Evolutionary conservation across 2,113 vertebrate genomes (phyloP).

Genomic region (Podiceps cristatus): DNA sequence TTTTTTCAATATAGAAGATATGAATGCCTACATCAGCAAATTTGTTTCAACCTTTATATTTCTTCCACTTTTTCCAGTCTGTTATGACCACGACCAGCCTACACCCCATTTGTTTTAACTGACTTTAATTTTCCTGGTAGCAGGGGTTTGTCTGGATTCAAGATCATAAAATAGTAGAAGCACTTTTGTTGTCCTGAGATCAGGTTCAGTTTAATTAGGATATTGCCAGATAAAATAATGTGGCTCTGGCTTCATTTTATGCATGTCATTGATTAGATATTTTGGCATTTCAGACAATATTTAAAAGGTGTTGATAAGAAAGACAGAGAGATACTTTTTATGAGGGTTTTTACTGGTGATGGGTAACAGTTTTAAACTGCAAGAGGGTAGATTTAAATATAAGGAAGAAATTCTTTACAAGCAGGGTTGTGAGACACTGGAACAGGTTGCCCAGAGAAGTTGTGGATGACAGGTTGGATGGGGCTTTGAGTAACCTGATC

Average conservation of each 20-base stretch:
- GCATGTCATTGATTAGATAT: background rate
- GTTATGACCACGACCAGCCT: background rate
- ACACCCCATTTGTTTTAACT: background rate
- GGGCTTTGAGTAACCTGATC: background rate
- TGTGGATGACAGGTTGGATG: background rate
- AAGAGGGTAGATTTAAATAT: background rate
- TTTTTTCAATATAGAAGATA: background rate
- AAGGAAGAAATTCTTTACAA: background rate
- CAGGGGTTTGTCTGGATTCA: background rate
- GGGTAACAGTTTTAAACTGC: background rate
- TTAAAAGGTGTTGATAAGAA: background rate
- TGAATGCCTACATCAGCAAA: background rate
- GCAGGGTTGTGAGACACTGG: background rate
- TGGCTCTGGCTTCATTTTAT: background rate
- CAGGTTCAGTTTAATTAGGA: background rate
- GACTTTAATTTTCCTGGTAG: background rate
- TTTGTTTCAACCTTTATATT: background rate
- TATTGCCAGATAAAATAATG: background rate
- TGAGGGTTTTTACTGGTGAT: accelerated
- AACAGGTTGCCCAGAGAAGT: background rate
- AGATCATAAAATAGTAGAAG: background rate
- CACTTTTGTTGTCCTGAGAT: background rate
- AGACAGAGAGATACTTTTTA: background rate
- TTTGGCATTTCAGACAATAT: background rate
- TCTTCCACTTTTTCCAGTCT: background rate